A percentile compares a stretch with the other conserved stretches of the same genome.
phyloP scores from a whole-genome alignment of 2,888 invertebrate species.

The Atethmia centrago region DNA sequence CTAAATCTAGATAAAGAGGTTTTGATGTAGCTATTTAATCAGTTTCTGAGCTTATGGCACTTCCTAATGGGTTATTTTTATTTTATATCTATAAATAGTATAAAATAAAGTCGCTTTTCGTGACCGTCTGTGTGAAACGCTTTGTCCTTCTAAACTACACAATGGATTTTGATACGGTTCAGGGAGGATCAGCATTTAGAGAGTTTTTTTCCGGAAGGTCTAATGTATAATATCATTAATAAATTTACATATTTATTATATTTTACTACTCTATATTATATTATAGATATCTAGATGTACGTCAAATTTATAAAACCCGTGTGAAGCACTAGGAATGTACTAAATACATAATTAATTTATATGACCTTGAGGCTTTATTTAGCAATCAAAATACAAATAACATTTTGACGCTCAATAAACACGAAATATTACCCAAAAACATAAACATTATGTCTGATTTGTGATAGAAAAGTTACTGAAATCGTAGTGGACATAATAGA shows the following conservation, averaged over 20 bases:
- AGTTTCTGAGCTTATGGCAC: background rate
- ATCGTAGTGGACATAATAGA: constrained; percentile 44
- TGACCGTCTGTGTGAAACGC: no score
- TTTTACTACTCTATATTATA: no score
- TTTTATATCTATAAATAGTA: no score
- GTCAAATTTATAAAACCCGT: background rate
- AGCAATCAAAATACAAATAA: constrained; percentile 2
- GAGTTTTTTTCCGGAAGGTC: no score
- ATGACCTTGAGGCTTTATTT: background rate
- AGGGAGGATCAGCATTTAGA: no score
- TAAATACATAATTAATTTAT: background rate
- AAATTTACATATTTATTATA: no score
- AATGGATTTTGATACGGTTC: no score
- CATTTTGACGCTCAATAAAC: constrained; percentile 43
- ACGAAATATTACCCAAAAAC: constrained; percentile 52
- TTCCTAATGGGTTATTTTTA: background rate
- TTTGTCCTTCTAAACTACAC: no score
- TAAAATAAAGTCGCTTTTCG: no score
- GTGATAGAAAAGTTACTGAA: constrained; percentile 54
- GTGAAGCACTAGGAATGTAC: no score
- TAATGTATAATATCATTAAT: no score
- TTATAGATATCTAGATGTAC: background rate
- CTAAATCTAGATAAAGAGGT: background rate
- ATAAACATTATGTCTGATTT: constrained; percentile 60
- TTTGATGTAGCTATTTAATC: constrained; percentile 9